Evolutionary conservation across 2,113 vertebrate genomes (phyloP).

Genomic region (Phainopepla nitens): DNA sequence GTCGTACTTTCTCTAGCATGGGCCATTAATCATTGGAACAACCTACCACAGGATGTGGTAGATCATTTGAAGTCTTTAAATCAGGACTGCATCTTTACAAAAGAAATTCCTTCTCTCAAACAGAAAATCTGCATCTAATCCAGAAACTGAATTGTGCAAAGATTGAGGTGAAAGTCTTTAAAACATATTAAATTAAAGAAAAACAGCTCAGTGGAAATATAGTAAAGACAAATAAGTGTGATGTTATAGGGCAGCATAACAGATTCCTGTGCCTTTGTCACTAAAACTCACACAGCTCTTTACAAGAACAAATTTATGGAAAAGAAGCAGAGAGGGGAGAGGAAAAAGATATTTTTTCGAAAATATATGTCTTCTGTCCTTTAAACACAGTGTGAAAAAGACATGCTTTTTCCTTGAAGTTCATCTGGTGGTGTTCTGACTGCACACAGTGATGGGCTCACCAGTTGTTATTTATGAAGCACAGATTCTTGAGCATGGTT

Average conservation of each 20-base stretch:
- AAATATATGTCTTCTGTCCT: neutral
- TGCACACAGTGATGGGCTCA: neutral
- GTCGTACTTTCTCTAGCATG: conserved; percentile 25
- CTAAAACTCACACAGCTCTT: neutral
- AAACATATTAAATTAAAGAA: neutral
- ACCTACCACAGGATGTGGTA: conserved; percentile 52
- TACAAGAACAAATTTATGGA: neutral
- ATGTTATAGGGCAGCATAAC: neutral
- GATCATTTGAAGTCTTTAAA: conserved; percentile 56
- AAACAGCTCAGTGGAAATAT: neutral
- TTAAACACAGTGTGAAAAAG: neutral
- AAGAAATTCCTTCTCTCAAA: conserved; percentile 15
- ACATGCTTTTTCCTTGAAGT: neutral
- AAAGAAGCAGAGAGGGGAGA: neutral
- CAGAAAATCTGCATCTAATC: conserved; percentile 16
- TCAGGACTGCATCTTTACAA: conserved; percentile 32
- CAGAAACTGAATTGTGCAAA: neutral
- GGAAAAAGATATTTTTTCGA: neutral
- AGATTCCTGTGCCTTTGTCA: neutral
- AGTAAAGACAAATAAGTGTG: neutral
- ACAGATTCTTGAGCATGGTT: neutral
- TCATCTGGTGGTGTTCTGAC: neutral
- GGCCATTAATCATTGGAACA: conserved; percentile 57
- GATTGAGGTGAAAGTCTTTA: neutral
- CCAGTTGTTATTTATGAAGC: conserved; percentile 30